phyloP scores from a whole-genome alignment of 2,888 invertebrate genomes.

The Drosophila quasianomalipes region DNA sequence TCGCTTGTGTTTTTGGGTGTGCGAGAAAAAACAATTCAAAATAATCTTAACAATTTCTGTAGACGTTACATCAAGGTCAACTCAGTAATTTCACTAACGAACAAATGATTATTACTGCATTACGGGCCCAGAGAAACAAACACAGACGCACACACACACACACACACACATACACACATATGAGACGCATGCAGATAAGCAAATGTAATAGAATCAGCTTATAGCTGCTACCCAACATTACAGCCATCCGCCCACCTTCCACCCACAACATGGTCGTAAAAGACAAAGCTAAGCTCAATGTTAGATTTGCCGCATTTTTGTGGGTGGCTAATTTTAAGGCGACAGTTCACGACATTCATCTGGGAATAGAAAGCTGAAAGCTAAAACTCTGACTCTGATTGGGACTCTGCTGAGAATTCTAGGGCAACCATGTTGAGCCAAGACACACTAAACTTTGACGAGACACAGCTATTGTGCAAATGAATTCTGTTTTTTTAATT shows the following conservation, averaged over 20 bases:
- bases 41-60: slow-evolving; percentile 75
- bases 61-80: slow-evolving; percentile 69
- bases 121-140: slow-evolving; percentile 35
- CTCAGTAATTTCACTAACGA: slow-evolving; percentile 70
- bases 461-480: background rate
- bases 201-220: slow-evolving; percentile 76
- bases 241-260: background rate
- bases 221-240: slow-evolving; percentile 21
- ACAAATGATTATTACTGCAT: slow-evolving; percentile 81
- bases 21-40: slow-evolving; percentile 69
- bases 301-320: slow-evolving; percentile 65
- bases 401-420: background rate
- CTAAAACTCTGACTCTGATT: slow-evolving; percentile 21
- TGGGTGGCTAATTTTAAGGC: slow-evolving; percentile 65
- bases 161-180: slow-evolving; percentile 21
- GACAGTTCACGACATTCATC: slow-evolving; percentile 32
- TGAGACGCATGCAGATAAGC: slow-evolving; percentile 75
- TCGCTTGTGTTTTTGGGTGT: background rate
- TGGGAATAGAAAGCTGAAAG: slow-evolving; percentile 24
- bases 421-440: background rate
- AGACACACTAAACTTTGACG: background rate
- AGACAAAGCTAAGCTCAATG: slow-evolving; percentile 68
- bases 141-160: slow-evolving; percentile 8
- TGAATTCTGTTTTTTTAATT: background rate
- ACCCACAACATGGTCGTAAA: slow-evolving; percentile 70